A percentile compares a stretch with the other conserved stretches of the same genome.
Evolutionary conservation across 1,140 invertebrate genomes (phyloP).

Genomic region (Drosophila carrolli): DNA sequence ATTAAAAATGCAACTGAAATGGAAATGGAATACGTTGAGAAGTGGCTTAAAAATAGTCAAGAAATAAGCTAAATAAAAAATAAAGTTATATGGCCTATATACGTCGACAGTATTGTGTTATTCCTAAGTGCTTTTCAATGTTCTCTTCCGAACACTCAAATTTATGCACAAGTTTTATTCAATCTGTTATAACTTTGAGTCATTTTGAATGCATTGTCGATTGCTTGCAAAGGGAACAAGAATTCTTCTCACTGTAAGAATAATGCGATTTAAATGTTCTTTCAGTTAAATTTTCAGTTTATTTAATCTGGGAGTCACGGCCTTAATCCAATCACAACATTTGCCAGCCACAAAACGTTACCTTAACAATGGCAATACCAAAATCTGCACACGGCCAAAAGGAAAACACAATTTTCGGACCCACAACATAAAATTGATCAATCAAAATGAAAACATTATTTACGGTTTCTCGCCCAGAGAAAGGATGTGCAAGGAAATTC

Average conservation of each 20-base stretch:
- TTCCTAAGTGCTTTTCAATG: constrained; percentile 59
- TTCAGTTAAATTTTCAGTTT: background rate
- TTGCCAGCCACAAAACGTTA: constrained; percentile 13
- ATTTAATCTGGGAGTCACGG: constrained; percentile 1
- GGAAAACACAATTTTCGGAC: constrained; percentile 33
- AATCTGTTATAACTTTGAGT: background rate
- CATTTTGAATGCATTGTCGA: constrained; percentile 18
- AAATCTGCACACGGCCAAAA: constrained; percentile 18
- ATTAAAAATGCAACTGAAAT: no score
- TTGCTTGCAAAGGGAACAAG: background rate
- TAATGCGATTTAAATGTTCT: background rate
- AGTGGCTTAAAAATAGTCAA: constrained; percentile 1
- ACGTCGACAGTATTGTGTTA: constrained; percentile 10
- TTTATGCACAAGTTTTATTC: constrained; percentile 5
- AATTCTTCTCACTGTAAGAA: background rate
- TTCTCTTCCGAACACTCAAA: constrained; percentile 19
- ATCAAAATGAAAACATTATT: constrained; percentile 59
- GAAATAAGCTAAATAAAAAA: constrained; percentile 31
- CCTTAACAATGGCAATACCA: constrained; percentile 19
- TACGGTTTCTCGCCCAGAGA: constrained; percentile 51
- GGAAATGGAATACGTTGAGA: background rate
- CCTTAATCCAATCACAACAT: constrained; percentile 26
- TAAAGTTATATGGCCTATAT: constrained; percentile 35
- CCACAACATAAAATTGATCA: constrained; percentile 53
- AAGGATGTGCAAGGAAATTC: constrained; percentile 23